Conservation (phyloP, 2,113 vertebrate species). For the Otis tarda region DNA sequence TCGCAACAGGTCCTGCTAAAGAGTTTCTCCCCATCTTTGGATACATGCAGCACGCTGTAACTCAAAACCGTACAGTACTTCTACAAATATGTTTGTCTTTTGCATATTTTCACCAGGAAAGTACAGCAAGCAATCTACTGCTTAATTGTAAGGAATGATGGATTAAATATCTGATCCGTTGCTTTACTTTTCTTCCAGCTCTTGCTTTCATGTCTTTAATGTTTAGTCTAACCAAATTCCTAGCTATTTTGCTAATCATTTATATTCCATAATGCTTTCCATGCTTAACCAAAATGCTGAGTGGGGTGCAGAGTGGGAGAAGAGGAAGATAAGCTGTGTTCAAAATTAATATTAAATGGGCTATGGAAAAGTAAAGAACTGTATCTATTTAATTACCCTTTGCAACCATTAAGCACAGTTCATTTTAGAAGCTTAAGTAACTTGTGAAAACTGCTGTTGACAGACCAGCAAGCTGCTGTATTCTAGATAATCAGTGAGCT, state of each 20-base stretch:
- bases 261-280: neutral
- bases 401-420: neutral
- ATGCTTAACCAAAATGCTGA: neutral
- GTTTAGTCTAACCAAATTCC: neutral
- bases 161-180: neutral
- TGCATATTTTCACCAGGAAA: neutral
- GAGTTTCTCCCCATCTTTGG: neutral
- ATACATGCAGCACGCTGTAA: neutral
- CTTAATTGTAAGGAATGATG: neutral
- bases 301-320: neutral
- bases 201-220: neutral
- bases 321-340: neutral
- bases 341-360: neutral
- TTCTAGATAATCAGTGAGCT: neutral
- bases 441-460: neutral
- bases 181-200: neutral
- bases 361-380: neutral
- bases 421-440: neutral
- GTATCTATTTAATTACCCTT: neutral
- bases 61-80: neutral
- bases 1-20: no score
- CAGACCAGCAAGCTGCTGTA: neutral
- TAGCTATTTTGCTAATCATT: neutral
- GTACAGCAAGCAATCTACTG: neutral
- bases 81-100: neutral